Evolutionary conservation across 2,888 invertebrate species (phyloP), one percentile per base, ranked within the genome.

Genomic region (Elysia crispata): DNA sequence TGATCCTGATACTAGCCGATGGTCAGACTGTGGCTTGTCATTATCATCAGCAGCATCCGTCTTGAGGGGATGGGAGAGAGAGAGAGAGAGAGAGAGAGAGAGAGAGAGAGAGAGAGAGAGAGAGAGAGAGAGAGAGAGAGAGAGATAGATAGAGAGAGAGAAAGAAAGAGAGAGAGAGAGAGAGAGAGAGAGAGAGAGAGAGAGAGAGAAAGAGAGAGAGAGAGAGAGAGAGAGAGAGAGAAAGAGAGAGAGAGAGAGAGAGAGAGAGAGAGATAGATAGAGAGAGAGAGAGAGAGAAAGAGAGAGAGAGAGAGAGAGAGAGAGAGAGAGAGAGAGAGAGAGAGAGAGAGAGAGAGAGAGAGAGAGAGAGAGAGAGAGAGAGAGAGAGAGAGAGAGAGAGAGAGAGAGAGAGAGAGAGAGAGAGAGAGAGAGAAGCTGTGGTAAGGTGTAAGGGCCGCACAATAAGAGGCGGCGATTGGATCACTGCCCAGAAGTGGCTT

Each of bases 121-220:
- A 41, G 41, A 41, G 41, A 41, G 41, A 41, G 41, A 41, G 41
- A 41, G 5, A 11, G 5, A 41, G 5, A 41, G 41, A 41, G 5
- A 41, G 41, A 41, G 41, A 11, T 41, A 41, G 41, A 11, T 11
- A 41, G 41, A 11, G 3, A 11, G 5, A 41, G 41, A 41, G 5
- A 41, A 41, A 41, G 41, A 41, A 6, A 41, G 5, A 6, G 11
- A 28, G 11, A 13, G 28, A 41, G 30, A 57, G 31, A 6, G 60
- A 60, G 31, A 49, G 25, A 41, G 1, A 1, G 23, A 23, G 23
- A 49, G 11, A 76, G 3, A 23, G 33, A 66, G 20, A 25, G 50
- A 50, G 67, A 77, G 1, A 69, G 57, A 31, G 70, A 28, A 25
- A 69, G 77, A 54, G 23, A 54, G 77, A 54, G 77, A 54, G 57